Evolutionary conservation across 2,888 invertebrate genomes (phyloP).

Genomic region (Spatulosminthurus flaviceps): DNA sequence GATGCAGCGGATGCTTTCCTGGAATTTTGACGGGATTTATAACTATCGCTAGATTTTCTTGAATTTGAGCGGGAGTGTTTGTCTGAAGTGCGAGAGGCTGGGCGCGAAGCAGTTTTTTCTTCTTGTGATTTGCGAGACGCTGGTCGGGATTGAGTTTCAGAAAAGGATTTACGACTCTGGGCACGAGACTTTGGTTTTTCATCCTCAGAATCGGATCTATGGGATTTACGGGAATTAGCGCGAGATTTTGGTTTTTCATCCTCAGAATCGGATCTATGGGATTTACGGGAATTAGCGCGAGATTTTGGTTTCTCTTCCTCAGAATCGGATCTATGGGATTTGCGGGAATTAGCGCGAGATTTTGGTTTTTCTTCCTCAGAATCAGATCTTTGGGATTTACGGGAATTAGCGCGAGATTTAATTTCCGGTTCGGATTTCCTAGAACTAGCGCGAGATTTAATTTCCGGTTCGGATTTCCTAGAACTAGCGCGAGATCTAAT

Average conservation of each 20-base stretch:
- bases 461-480: too few species aligned
- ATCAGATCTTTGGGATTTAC: too few species aligned
- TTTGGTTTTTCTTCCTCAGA: not conserved
- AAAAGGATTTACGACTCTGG: not conserved
- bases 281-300: too few species aligned
- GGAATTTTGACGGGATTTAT: not conserved
- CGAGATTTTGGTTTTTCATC: not conserved
- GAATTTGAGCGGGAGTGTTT: not conserved
- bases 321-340: too few species aligned
- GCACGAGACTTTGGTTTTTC: conserved; percentile 26
- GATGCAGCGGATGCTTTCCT: not conserved
- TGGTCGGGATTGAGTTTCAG: not conserved
- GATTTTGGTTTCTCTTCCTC: too few species aligned
- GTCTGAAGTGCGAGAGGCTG: too few species aligned
- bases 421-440: not conserved
- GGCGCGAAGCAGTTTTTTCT: not conserved
- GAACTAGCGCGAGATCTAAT: not conserved
- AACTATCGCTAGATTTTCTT: not conserved
- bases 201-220: too few species aligned
- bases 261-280: too few species aligned
- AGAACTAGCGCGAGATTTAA: too few species aligned
- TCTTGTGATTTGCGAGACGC: conserved; percentile 26
- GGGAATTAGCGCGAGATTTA: not conserved
- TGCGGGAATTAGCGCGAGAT: not conserved
- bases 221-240: too few species aligned